Percentiles rank a stretch among this genome's conserved stretches.
Conservation (phyloP, 2,113 vertebrate species). For the Phalacrocorax aristotelis region DNA sequence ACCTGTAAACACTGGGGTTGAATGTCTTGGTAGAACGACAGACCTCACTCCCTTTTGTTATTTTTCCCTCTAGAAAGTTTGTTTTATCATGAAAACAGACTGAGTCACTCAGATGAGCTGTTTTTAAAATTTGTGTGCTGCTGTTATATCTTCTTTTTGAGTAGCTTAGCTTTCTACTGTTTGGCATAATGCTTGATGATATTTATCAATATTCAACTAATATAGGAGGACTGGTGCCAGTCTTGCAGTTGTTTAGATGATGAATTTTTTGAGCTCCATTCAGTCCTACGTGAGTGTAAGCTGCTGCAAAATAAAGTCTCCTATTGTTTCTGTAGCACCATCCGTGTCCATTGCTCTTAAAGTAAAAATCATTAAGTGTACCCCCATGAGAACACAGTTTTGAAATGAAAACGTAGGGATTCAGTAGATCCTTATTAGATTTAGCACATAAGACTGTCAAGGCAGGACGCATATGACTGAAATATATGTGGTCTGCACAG, state of each 20-base stretch:
- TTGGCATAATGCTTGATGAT: background rate
- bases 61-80: slow-evolving; percentile 13
- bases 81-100: background rate
- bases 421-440: background rate
- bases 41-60: background rate
- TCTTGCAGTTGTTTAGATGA: background rate
- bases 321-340: background rate
- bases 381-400: background rate
- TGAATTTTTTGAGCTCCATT: background rate
- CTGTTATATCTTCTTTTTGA: background rate
- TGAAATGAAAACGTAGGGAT: background rate
- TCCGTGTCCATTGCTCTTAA: background rate
- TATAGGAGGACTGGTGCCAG: background rate
- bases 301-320: background rate
- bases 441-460: background rate
- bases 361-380: background rate
- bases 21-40: background rate
- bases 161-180: background rate
- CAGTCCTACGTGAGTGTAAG: background rate
- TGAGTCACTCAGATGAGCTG: background rate
- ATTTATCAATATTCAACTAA: background rate
- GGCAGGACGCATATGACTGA: background rate
- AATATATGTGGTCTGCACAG: background rate
- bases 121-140: background rate
- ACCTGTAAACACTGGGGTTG: slow-evolving; percentile 31